phyloP scores from a whole-genome alignment of 2,113 vertebrate species.

The Alces alces region DNA sequence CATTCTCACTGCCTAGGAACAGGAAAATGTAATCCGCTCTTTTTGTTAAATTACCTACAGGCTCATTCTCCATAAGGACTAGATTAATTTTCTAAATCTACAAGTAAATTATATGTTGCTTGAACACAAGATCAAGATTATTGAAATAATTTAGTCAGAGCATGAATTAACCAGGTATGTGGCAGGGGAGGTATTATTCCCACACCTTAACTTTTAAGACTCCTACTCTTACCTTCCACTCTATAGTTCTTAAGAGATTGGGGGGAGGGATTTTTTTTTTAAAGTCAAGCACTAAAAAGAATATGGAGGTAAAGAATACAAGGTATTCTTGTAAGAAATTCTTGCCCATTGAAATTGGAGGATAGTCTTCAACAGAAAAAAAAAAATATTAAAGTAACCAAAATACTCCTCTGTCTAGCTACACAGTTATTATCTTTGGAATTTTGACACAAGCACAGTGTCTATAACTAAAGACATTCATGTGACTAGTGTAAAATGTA shows the following conservation, averaged over 20 bases:
- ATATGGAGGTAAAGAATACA: background rate
- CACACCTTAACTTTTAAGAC: background rate
- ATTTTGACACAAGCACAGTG: background rate
- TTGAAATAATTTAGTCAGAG: background rate
- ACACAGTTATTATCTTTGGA: background rate
- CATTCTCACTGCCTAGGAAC: background rate
- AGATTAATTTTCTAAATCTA: background rate
- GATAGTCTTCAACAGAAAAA: background rate
- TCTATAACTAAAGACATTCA: background rate
- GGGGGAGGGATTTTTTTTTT: fast-evolving
- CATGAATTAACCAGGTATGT: background rate
- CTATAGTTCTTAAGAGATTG: background rate
- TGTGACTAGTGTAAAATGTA: background rate
- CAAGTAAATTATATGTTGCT: background rate
- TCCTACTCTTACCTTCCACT: background rate
- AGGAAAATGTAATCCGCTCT: background rate
- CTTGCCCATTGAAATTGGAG: background rate
- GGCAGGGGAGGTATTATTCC: background rate
- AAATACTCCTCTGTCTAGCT: background rate
- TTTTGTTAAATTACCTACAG: background rate
- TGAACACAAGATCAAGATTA: background rate
- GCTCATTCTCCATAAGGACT: background rate
- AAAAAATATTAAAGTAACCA: background rate
- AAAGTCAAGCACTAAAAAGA: background rate
- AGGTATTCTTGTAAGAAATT: background rate